phyloP scores from a whole-genome alignment of 1,140 invertebrate genomes.

The Oryctes rhinoceros region DNA sequence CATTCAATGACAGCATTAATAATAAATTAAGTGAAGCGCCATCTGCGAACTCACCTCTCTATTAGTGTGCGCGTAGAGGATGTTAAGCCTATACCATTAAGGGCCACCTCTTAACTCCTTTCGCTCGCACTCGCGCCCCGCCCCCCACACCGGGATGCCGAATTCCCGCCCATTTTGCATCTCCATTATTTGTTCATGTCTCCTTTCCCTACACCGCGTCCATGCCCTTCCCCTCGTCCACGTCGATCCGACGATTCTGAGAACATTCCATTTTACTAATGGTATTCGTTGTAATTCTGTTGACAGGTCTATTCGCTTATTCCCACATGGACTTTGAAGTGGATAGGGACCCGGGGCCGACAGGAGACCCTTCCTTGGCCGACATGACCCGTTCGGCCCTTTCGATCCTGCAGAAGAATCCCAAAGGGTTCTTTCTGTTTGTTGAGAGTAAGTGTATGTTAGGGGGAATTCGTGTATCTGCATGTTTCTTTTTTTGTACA shows the following conservation, averaged over 20 bases:
- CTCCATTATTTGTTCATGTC: background rate
- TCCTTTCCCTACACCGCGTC: background rate
- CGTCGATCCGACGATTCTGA: background rate
- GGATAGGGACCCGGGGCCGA: conserved; percentile 68
- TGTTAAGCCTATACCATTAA: background rate
- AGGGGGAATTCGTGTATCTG: background rate
- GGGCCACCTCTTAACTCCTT: background rate
- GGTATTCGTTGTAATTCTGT: conserved; percentile 40
- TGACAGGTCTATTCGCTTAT: conserved; percentile 67
- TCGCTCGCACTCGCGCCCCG: background rate
- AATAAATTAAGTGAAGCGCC: conserved; percentile 1
- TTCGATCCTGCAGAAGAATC: conserved; percentile 77
- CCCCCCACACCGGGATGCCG: too few relatives aligned
- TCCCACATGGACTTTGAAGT: conserved; percentile 70
- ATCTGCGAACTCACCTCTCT: too few relatives aligned
- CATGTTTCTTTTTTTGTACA: too few relatives aligned
- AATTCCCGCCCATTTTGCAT: background rate
- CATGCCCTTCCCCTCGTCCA: background rate
- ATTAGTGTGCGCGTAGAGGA: background rate
- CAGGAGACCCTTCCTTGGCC: conserved; percentile 76
- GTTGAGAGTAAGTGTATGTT: conserved; percentile 77
- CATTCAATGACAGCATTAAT: conserved; percentile 15
- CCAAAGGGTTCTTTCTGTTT: conserved; percentile 86
- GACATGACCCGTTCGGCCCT: conserved; percentile 88
- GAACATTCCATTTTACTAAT: conserved; percentile 28